Evolutionary conservation across 2,797 vertebrate genomes (phyloP).

Genomic region (Anguilla anguilla): DNA sequence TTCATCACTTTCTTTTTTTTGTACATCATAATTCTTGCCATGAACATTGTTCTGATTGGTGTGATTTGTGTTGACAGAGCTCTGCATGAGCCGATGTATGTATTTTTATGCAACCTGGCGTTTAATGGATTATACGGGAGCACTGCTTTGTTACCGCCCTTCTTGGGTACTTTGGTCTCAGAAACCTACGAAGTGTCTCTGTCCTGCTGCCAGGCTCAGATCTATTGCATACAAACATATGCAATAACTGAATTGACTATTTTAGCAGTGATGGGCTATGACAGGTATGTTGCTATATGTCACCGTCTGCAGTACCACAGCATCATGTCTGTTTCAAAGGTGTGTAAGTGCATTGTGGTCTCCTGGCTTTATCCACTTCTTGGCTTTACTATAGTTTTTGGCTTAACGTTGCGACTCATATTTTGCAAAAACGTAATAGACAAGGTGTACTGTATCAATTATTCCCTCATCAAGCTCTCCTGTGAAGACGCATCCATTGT

Average conservation of each 20-base stretch:
- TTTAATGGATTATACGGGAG: constrained; percentile 2
- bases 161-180: constrained; percentile 40
- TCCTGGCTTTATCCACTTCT: constrained; percentile 36
- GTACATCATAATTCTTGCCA: constrained; percentile 33
- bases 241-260: constrained; percentile 44
- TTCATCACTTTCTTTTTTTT: constrained; percentile 41
- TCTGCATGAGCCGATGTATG: constrained; percentile 18
- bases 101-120: constrained; percentile 3
- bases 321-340: constrained; percentile 42
- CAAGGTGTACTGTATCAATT: constrained; percentile 15
- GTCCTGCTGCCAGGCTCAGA: constrained; percentile 42
- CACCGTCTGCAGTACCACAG: constrained; percentile 47
- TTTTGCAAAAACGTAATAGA: constrained; percentile 41
- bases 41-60: constrained; percentile 40
- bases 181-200: constrained; percentile 41
- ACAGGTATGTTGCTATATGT: constrained; percentile 55
- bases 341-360: constrained; percentile 37
- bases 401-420: constrained; percentile 20
- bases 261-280: constrained; percentile 53
- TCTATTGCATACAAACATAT: constrained; percentile 50
- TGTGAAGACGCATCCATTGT: constrained; percentile 41
- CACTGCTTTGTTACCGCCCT: constrained; percentile 42
- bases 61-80: constrained; percentile 35
- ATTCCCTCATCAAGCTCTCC: constrained; percentile 25
- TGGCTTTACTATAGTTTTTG: not conserved